These are phyloP conservation scores for Crotalus horridus DNA, from an alignment of 2,113 vertebrate genomes.

Conservation along the genomic window DNA sequence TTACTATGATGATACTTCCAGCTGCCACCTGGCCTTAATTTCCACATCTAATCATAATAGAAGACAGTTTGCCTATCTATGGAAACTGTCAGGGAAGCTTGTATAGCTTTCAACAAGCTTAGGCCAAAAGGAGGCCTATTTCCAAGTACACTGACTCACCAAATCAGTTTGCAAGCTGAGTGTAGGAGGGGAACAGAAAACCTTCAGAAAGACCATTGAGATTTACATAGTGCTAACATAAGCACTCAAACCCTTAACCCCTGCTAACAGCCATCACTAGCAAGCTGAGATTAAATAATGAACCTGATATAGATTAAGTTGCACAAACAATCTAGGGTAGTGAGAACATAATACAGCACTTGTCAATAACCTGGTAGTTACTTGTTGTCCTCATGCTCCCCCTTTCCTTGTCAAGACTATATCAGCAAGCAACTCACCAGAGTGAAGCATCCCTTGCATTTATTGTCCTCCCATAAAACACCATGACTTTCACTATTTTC, in stretches of 20 bases:
- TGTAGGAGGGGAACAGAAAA: background rate
- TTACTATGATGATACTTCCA: background rate
- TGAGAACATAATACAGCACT: background rate
- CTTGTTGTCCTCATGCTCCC: background rate
- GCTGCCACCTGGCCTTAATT: background rate
- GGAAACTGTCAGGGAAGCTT: background rate
- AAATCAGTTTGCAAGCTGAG: background rate
- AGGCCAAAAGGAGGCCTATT: background rate
- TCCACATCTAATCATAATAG: background rate
- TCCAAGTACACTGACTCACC: constrained; percentile 3
- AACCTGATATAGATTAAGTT: constrained; percentile 21
- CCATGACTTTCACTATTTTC: background rate
- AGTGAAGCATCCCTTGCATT: background rate
- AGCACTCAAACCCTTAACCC: background rate
- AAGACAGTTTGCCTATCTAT: background rate
- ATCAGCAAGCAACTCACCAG: constrained; percentile 6
- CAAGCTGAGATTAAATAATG: constrained; percentile 58
- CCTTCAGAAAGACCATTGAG: background rate
- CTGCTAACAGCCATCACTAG: constrained; percentile 52
- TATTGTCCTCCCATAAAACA: background rate
- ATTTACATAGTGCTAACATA: background rate
- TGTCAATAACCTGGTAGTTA: background rate
- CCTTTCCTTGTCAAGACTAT: background rate
- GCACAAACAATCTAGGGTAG: background rate
- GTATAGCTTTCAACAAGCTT: background rate